Percentiles rank a stretch among this genome's conserved stretches.
These are phyloP conservation scores for Kradibia gibbosae DNA, from an alignment of 1,140 invertebrate genomes.

Conservation along the genomic window DNA sequence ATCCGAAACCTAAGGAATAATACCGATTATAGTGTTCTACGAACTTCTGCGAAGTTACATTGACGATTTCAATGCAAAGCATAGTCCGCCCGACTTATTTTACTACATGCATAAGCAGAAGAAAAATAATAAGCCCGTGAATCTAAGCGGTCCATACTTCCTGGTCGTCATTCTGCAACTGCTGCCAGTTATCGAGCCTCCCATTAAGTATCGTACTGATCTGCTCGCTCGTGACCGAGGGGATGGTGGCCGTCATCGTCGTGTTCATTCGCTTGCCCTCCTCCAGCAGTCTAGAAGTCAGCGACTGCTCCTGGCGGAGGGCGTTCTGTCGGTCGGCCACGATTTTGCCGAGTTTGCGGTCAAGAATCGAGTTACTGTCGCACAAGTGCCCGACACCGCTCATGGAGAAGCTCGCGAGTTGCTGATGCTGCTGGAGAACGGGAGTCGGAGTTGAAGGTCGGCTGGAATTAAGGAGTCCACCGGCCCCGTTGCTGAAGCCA, in stretches of 20 bases:
- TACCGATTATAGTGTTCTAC: too few species aligned
- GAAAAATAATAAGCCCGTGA: not conserved
- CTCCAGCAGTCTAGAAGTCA: not conserved
- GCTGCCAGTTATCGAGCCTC: conserved; percentile 12
- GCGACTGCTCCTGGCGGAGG: conserved; percentile 52
- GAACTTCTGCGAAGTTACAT: not conserved
- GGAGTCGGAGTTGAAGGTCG: conserved; percentile 67
- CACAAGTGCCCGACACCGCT: conserved; percentile 7
- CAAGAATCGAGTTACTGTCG: conserved; percentile 52
- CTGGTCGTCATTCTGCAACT: conserved; percentile 34
- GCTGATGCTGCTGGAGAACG: conserved; percentile 33
- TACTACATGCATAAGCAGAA: too few species aligned
- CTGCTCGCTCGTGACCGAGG: conserved; percentile 9
- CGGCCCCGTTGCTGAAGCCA: conserved; percentile 67
- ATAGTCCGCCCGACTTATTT: not conserved
- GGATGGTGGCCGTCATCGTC: not conserved
- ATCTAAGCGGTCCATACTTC: not conserved
- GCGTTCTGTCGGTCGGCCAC: conserved; percentile 65
- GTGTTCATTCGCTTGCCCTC: not conserved
- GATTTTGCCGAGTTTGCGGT: conserved; percentile 66
- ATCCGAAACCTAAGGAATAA: conserved; percentile 59
- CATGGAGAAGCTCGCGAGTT: not conserved
- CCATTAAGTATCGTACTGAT: conserved; percentile 31
- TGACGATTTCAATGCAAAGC: not conserved
- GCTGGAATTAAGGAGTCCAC: conserved; percentile 63